These are phyloP conservation scores for Poecilia picta DNA, from an alignment of 2,797 vertebrate genomes.

Conservation along the genomic window DNA sequence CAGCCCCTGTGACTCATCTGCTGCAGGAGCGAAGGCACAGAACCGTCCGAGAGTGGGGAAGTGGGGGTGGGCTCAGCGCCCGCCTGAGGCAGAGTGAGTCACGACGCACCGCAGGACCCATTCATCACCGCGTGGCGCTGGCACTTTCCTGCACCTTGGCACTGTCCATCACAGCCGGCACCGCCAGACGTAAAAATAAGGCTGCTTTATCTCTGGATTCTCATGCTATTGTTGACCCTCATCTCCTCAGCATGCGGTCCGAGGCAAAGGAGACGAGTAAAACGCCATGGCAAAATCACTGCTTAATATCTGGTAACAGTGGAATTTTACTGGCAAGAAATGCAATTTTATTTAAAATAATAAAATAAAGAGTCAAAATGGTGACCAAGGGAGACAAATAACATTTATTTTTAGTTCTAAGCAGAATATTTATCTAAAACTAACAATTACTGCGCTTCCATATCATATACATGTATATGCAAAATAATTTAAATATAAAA, in stretches of 20 bases:
- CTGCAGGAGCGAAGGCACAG: conserved; percentile 61
- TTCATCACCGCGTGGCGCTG: conserved; percentile 67
- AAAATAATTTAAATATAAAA: no score
- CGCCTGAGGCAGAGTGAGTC: conserved; percentile 66
- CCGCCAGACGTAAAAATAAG: conserved; percentile 53
- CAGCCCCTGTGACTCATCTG: conserved; percentile 78
- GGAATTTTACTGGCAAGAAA: neutral
- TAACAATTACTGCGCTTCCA: neutral
- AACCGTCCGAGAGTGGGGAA: conserved; percentile 55
- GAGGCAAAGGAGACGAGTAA: conserved; percentile 34
- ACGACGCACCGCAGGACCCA: conserved; percentile 70
- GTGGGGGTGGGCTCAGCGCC: conserved; percentile 59
- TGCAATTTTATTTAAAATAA: neutral
- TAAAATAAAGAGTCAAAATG: neutral
- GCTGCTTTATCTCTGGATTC: conserved; percentile 43
- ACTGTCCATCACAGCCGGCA: conserved; percentile 63
- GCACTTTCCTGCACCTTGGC: conserved; percentile 55
- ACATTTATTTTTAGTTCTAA: no score
- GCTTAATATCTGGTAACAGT: conserved; percentile 6
- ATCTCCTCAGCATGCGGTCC: conserved; percentile 22
- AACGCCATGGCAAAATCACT: conserved; percentile 10
- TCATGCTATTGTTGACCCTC: conserved; percentile 39
- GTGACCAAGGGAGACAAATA: neutral
- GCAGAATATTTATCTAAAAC: neutral
- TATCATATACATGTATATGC: no score